phyloP scores from a whole-genome alignment of 2,888 invertebrate genomes.

The Pharmacophagus antenor region DNA sequence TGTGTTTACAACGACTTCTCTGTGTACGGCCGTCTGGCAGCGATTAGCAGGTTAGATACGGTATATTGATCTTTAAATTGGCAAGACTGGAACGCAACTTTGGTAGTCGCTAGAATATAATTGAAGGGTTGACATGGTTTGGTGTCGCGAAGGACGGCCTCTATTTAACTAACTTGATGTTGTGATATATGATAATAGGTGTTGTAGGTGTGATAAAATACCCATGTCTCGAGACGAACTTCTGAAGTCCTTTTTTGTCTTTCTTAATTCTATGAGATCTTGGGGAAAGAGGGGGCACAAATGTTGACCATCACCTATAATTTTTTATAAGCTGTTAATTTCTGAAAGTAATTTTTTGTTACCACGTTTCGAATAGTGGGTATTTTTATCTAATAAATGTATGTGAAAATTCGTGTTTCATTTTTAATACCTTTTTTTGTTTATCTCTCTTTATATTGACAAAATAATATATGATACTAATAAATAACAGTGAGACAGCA shows the following conservation, averaged over 20 bases:
- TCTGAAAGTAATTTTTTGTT: not conserved
- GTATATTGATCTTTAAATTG: not conserved
- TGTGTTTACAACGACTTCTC: not conserved
- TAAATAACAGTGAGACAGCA: no score
- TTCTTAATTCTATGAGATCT: not conserved
- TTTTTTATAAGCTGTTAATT: conserved; percentile 3
- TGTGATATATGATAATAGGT: conserved; percentile 1
- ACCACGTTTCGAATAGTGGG: conserved; percentile 6
- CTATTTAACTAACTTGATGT: conserved; percentile 6
- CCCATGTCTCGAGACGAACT: conserved; percentile 2
- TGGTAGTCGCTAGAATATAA: not conserved
- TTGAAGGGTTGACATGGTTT: not conserved
- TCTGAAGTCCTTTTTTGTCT: not conserved
- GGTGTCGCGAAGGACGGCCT: conserved; percentile 4
- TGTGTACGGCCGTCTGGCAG: conserved; percentile 10
- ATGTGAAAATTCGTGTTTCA: conserved; percentile 1
- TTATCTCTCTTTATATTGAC: no score
- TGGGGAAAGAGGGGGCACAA: not conserved
- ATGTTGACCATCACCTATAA: not conserved
- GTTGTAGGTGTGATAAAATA: not conserved
- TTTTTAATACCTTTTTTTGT: not conserved
- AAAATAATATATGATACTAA: no score
- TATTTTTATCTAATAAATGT: conserved; percentile 15
- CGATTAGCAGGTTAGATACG: not conserved
- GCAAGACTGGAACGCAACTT: not conserved